Evolutionary conservation across 1,140 invertebrate genomes (phyloP).

Genomic region (Brachionus calyciflorus): DNA sequence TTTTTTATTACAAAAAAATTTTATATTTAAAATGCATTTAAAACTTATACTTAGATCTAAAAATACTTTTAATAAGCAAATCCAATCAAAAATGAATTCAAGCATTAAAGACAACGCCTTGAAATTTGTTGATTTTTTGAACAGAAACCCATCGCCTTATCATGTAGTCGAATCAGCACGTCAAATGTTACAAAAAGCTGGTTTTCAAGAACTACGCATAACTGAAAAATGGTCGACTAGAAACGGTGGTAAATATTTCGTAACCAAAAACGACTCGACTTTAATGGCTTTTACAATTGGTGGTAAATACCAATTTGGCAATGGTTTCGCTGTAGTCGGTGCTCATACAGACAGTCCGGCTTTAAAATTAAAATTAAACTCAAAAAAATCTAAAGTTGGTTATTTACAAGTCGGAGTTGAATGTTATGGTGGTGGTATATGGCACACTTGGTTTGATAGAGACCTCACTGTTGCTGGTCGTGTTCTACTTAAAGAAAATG

Average conservation of each 20-base stretch:
- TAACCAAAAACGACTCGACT: constrained; percentile 61
- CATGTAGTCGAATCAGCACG: constrained; percentile 38
- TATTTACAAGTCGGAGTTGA: constrained; percentile 50
- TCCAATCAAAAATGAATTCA: constrained; percentile 45
- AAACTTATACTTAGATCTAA: too few species aligned
- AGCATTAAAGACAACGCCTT: neutral
- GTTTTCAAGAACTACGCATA: constrained; percentile 60
- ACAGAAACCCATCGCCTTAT: constrained; percentile 23
- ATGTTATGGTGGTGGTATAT: constrained; percentile 64
- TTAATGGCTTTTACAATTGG: constrained; percentile 63
- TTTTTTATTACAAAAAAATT: too few species aligned
- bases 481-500: constrained; percentile 50
- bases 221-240: constrained; percentile 58
- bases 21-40: too few species aligned
- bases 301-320: constrained; percentile 60
- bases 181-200: constrained; percentile 50
- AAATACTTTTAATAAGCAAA: too few species aligned
- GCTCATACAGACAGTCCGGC: constrained; percentile 65
- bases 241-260: constrained; percentile 60
- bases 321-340: constrained; percentile 64
- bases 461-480: constrained; percentile 63
- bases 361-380: constrained; percentile 50
- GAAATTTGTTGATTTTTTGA: constrained; percentile 42
- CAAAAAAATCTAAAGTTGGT: neutral
- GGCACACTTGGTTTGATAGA: constrained; percentile 65